phyloP scores from a whole-genome alignment of 2,113 vertebrate genomes.

The Sceloporus tristichus region DNA sequence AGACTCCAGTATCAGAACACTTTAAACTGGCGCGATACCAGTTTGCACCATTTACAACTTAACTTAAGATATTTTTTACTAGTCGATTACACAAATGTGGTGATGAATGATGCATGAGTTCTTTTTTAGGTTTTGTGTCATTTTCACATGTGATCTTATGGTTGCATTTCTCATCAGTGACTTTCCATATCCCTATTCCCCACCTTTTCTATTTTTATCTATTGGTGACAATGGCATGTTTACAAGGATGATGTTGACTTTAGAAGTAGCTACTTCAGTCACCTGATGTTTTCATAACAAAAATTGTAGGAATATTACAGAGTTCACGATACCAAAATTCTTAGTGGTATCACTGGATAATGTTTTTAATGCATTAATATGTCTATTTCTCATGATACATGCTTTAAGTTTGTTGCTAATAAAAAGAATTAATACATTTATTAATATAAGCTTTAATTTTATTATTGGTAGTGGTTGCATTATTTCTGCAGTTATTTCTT shows the following conservation, averaged over 20 bases:
- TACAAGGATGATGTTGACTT: neutral
- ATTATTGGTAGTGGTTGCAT: neutral
- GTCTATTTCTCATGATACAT: neutral
- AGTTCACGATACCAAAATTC: neutral
- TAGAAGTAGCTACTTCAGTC: neutral
- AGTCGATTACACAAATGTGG: neutral
- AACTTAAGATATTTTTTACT: neutral
- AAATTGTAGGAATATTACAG: neutral
- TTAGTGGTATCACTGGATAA: neutral
- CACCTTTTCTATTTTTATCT: neutral
- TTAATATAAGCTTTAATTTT: neutral
- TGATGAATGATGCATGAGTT: neutral
- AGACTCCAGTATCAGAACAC: no score
- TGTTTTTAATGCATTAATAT: constrained; percentile 1
- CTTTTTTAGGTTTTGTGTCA: neutral
- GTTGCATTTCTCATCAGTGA: neutral
- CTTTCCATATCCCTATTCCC: neutral
- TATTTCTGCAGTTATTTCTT: neutral
- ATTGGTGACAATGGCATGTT: neutral
- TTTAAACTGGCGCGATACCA: no score
- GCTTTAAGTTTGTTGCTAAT: neutral
- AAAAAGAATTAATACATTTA: no score
- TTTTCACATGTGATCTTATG: no score
- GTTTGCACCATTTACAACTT: no score
- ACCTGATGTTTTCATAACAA: neutral